These are phyloP conservation scores for Eupithecia vulgata DNA, from an alignment of 2,888 invertebrate genomes.

Conservation along the genomic window DNA sequence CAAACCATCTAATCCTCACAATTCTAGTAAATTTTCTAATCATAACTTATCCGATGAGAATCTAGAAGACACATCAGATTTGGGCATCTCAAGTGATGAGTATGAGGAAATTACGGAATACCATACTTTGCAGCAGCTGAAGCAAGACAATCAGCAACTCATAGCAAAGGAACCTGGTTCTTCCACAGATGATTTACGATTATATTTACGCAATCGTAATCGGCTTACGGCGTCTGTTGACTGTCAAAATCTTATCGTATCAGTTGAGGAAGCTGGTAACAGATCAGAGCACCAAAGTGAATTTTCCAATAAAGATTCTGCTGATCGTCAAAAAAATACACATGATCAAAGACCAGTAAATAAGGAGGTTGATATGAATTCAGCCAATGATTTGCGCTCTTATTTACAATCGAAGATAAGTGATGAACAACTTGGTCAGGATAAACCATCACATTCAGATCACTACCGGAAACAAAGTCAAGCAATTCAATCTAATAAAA, in stretches of 20 bases:
- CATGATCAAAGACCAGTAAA: neutral
- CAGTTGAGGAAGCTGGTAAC: neutral
- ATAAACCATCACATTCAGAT: neutral
- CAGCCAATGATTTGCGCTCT: constrained; percentile 16
- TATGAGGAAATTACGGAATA: constrained; percentile 16
- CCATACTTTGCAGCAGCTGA: constrained; percentile 13
- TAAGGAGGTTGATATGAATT: neutral
- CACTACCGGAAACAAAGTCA: neutral
- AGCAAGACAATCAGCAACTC: neutral
- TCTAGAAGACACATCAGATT: neutral
- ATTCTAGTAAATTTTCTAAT: constrained; percentile 4
- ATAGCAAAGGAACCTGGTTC: neutral
- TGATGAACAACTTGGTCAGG: neutral
- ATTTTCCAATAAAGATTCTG: neutral
- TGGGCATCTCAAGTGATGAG: constrained; percentile 7
- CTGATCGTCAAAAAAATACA: neutral
- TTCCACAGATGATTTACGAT: constrained; percentile 19
- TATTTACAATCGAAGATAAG: constrained; percentile 11
- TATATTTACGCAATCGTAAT: constrained; percentile 23
- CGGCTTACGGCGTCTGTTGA: neutral
- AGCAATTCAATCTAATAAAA: neutral
- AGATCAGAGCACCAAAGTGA: neutral
- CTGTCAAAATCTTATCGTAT: neutral
- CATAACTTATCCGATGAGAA: neutral
- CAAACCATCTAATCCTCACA: constrained; percentile 1